phyloP scores from a whole-genome alignment of 2,888 invertebrate species.

The Nipponacmea schrenckii region DNA sequence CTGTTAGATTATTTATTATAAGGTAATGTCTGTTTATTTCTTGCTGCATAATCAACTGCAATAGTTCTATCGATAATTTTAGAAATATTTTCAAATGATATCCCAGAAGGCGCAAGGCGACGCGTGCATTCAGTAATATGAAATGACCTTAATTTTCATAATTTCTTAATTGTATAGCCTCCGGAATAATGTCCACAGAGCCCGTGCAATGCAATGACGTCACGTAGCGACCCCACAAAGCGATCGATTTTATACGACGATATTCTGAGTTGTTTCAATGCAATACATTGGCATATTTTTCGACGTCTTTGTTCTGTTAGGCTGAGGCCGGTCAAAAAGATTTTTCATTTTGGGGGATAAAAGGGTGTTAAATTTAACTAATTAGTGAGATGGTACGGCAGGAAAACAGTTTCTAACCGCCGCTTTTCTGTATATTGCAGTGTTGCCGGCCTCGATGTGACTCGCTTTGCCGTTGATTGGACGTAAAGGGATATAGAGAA shows the following conservation, averaged over 20 bases:
- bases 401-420: conserved; percentile 1
- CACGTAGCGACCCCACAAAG: conserved; percentile 47
- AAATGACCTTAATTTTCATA: conserved; percentile 52
- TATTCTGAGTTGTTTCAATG: conserved; percentile 9
- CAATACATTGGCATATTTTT: conserved; percentile 8
- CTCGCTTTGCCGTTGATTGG: conserved; percentile 30
- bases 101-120: conserved; percentile 19
- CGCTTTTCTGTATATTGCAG: conserved; percentile 19
- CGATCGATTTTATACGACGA: conserved; percentile 12
- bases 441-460: conserved; percentile 30
- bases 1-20: neutral
- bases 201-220: conserved; percentile 60
- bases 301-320: conserved; percentile 12
- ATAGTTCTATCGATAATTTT: neutral
- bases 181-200: conserved; percentile 52
- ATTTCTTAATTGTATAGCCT: conserved; percentile 55
- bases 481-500: conserved; percentile 34
- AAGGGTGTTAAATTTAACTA: neutral
- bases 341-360: conserved; percentile 12
- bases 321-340: conserved; percentile 7
- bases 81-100: conserved; percentile 1
- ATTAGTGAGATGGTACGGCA: neutral
- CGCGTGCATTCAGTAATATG: conserved; percentile 33
- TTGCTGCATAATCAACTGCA: neutral
- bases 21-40: neutral